These are phyloP conservation scores for Aphis gossypii DNA, from an alignment of 1,140 invertebrate genomes.

Conservation along the genomic window DNA sequence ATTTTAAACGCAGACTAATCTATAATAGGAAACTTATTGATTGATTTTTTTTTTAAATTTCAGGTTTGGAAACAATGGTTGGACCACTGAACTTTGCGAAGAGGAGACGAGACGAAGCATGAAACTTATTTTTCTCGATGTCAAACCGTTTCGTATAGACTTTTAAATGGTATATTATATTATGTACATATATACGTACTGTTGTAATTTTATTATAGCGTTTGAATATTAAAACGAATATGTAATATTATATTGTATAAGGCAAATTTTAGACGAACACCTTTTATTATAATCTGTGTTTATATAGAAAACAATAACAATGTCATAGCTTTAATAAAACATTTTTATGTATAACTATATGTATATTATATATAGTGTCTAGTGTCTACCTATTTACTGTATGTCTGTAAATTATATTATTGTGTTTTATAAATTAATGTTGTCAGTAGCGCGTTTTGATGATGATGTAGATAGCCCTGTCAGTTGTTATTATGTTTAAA, in stretches of 20 bases:
- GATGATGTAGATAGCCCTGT: neutral
- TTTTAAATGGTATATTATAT: neutral
- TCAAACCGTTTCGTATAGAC: neutral
- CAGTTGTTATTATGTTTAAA: neutral
- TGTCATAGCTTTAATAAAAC: neutral
- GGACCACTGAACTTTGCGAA: conserved; percentile 39
- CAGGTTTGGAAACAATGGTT: conserved; percentile 56
- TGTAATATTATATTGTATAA: neutral
- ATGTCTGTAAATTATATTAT: neutral
- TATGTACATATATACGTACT: neutral
- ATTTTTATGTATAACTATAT: neutral
- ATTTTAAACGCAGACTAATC: neutral
- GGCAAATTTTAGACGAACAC: neutral
- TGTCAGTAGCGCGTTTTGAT: neutral
- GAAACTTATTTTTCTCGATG: neutral
- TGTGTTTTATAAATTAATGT: neutral
- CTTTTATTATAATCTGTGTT: neutral
- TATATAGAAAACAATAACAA: neutral
- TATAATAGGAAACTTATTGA: neutral
- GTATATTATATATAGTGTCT: neutral
- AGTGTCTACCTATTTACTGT: neutral
- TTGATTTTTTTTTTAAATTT: conserved; percentile 5
- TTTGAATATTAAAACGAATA: neutral
- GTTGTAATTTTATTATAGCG: neutral
- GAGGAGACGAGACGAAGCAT: conserved; percentile 52